These are phyloP conservation scores for Agrotis segetum DNA, from an alignment of 2,888 invertebrate genomes.

Conservation along the genomic window DNA sequence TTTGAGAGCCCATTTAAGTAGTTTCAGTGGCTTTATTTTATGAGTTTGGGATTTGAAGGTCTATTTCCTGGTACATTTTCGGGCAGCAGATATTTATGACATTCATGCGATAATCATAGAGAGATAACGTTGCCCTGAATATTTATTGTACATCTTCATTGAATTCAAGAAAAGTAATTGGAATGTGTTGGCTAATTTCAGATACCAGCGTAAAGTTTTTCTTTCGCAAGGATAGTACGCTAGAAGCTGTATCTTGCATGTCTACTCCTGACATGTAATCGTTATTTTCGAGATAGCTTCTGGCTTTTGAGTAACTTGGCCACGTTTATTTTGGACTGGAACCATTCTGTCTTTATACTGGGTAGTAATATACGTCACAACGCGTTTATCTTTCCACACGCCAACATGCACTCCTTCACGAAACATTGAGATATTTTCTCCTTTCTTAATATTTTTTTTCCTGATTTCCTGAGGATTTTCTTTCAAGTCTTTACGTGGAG, in stretches of 20 bases:
- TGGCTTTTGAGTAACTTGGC: no score
- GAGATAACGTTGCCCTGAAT: slow-evolving; percentile 41
- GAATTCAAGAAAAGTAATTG: slow-evolving; percentile 46
- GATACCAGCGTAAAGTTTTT: slow-evolving; percentile 54
- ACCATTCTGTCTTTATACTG: no score
- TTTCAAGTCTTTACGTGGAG: slow-evolving; percentile 19
- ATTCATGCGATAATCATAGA: slow-evolving; percentile 14
- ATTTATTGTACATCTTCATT: slow-evolving; percentile 44
- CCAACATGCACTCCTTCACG: slow-evolving; percentile 40
- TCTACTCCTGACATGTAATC: no score
- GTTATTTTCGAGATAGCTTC: no score
- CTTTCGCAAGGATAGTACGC: slow-evolving; percentile 41
- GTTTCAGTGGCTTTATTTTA: slow-evolving; percentile 30
- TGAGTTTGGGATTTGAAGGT: slow-evolving; percentile 15
- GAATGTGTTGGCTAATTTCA: slow-evolving; percentile 50
- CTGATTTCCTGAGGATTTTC: background rate
- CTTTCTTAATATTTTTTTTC: slow-evolving; percentile 1
- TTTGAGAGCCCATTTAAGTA: slow-evolving; percentile 32
- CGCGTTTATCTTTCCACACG: slow-evolving; percentile 41
- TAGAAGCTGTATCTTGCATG: no score
- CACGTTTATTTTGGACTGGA: no score
- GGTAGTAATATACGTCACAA: no score
- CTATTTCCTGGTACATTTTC: slow-evolving; percentile 11
- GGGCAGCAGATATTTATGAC: slow-evolving; percentile 32
- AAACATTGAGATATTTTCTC: slow-evolving; percentile 26